Base-by-base conservation (phyloP, 2,797 vertebrate species). In the Helostoma temminkii region DNA sequence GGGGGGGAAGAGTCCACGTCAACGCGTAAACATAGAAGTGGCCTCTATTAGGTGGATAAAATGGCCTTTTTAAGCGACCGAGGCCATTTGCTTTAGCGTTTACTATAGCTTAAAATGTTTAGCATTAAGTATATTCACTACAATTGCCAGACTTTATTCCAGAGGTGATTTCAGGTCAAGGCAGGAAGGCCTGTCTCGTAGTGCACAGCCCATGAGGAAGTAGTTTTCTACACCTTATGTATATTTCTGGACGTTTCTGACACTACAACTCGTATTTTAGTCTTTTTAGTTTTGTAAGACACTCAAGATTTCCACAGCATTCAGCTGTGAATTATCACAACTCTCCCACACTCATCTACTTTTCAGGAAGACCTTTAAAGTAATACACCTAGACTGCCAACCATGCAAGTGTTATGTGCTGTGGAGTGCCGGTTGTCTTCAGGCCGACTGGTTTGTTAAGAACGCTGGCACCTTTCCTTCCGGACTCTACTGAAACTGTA, bases 1-100 rank as follows among this genome's bases (percentile, higher is more conserved):
- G 34, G 46, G 18, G 15, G 5, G 39, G 32, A 0, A 41, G 10
- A 18, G 66, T 86, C 84, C 88, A 91, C 82, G 88, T 89, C 78
- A 74, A 89, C 87, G 71, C 25, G 22, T 0, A 1, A 5, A 21
- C 37, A 16, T 3, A 54, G 25, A 26, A 42, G 46, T 8, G 45
- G 3, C 24, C 9, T 11, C 4, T 1, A 1, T 22, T 11, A 8
- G 5, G n/a, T 8, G 4, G 1, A 15, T 32, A 22, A 42, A 52
- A 46, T 14, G 0, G 2, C 6, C 3, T 18, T 46, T 32, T 1
- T 5, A 28, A 18, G 0, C 0, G 49, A 14, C 4, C 11, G 4
- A 6, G 9, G n/a, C 4, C 14, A 1, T 25, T 30, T 3, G 0
- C 0, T 15, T 1, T 1, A 2, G 10, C 6, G 0, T 28, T 18